phyloP scores from a whole-genome alignment of 2,888 invertebrate genomes.

The Vesta saturnalis region DNA sequence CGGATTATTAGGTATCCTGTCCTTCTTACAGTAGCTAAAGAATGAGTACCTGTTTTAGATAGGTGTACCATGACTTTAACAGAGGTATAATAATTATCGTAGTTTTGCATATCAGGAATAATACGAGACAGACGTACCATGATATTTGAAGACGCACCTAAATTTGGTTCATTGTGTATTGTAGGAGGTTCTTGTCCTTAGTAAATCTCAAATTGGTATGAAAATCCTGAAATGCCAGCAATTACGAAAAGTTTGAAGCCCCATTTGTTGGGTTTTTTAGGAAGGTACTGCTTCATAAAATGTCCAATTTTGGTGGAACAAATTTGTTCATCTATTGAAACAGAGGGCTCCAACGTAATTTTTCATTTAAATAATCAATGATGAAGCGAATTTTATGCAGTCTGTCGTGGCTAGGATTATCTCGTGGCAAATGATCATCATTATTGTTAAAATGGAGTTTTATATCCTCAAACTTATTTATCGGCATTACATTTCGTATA shows the following conservation, averaged over 20 bases:
- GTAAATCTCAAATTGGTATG: conserved; percentile 40
- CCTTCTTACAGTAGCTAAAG: conserved; percentile 36
- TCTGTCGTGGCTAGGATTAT: neutral
- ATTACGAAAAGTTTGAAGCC: conserved; percentile 39
- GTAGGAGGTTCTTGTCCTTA: conserved; percentile 33
- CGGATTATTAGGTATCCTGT: conserved; percentile 47
- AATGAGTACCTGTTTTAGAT: conserved; percentile 37
- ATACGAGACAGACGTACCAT: neutral
- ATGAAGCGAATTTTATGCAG: conserved; percentile 7
- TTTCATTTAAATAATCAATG: conserved; percentile 6
- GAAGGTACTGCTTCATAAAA: no score
- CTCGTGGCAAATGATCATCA: neutral
- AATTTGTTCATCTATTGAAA: no score
- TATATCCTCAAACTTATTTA: conserved; percentile 40
- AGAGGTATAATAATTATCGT: conserved; percentile 48
- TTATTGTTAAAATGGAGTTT: conserved; percentile 43
- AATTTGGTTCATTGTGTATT: conserved; percentile 13
- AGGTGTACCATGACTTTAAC: conserved; percentile 42
- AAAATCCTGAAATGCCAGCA: conserved; percentile 35
- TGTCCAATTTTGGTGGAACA: no score
- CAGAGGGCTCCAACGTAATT: conserved; percentile 39
- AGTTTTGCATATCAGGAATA: conserved; percentile 13
- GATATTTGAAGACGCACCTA: neutral
- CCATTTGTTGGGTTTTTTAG: no score
- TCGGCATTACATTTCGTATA: conserved; percentile 35